Conservation (phyloP, 23 tunicate species). For the Clavelina lepadiformis region DNA sequence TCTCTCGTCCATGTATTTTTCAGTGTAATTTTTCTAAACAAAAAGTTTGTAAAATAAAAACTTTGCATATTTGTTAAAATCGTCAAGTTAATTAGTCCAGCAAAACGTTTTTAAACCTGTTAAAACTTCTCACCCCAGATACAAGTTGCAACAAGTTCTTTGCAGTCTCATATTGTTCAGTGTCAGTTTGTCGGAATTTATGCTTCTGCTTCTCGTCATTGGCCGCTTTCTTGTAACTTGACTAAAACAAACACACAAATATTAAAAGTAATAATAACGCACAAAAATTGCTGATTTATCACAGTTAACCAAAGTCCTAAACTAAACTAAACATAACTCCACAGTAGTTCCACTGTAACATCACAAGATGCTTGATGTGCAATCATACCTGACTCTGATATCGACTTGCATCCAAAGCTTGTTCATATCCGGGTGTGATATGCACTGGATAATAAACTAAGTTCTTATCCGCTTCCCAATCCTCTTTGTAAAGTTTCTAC, state of each 20-base stretch:
- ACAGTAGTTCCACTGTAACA: too few species aligned
- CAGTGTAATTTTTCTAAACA: not conserved
- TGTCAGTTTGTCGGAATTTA: not conserved
- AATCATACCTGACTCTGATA: slow-evolving; percentile 79
- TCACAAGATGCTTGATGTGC: too few species aligned
- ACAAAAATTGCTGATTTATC: too few species aligned
- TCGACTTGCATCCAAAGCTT: slow-evolving; percentile 66
- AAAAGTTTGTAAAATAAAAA: not conserved
- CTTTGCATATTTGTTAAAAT: too few species aligned
- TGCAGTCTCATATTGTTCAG: slow-evolving; percentile 14
- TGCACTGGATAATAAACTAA: slow-evolving; percentile 81
- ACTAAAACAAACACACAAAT: too few species aligned
- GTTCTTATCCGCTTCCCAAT: not conserved
- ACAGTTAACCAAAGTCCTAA: too few species aligned
- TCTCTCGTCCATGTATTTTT: slow-evolving; percentile 38
- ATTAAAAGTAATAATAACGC: too few species aligned
- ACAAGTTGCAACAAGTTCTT: slow-evolving; percentile 23
- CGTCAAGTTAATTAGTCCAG: too few species aligned
- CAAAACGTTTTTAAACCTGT: too few species aligned
- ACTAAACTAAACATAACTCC: too few species aligned
- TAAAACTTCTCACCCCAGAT: slow-evolving; percentile 20
- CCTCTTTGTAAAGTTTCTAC: slow-evolving; percentile 2
- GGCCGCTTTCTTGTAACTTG: slow-evolving; percentile 59
- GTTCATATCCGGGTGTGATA: slow-evolving; percentile 95
- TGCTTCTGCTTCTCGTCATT: slow-evolving; percentile 11